Evolutionary conservation across 1,140 invertebrate genomes (phyloP).

Genomic region (Dendrolimus kikuchii): DNA sequence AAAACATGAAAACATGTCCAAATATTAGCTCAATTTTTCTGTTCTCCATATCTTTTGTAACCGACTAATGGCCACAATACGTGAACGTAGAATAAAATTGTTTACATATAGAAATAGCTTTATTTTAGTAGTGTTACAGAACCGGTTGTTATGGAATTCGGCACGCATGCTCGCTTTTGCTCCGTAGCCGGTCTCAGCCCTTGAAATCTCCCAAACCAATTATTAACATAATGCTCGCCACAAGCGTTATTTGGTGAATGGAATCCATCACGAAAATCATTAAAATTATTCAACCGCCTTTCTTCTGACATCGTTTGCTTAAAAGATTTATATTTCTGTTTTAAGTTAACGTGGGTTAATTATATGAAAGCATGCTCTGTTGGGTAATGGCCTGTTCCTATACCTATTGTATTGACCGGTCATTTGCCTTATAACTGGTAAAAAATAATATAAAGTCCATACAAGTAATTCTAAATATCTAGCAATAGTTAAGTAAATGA

Average conservation of each 20-base stretch:
- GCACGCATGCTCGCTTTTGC: conserved; percentile 33
- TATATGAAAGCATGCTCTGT: too few species aligned
- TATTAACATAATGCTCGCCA: conserved; percentile 47
- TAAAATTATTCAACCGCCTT: conserved; percentile 29
- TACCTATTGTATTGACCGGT: too few species aligned
- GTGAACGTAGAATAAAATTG: conserved; percentile 6
- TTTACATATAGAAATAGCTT: conserved; percentile 35
- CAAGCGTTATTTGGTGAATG: conserved; percentile 46
- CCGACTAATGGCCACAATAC: too few species aligned
- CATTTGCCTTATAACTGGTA: too few species aligned
- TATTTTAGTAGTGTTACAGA: conserved; percentile 23
- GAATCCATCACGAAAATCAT: conserved; percentile 51
- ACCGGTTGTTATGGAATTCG: conserved; percentile 47
- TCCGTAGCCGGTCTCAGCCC: conserved; percentile 21
- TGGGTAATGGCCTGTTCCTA: too few species aligned
- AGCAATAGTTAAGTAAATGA: too few species aligned
- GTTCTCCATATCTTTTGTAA: neutral
- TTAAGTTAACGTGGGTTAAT: too few species aligned
- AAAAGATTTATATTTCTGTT: too few species aligned
- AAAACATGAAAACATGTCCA: conserved; percentile 10
- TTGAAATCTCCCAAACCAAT: conserved; percentile 37
- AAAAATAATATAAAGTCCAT: too few species aligned
- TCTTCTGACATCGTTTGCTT: too few species aligned
- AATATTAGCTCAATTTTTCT: conserved; percentile 12
- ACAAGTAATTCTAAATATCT: too few species aligned